Conservation (phyloP, 1,140 invertebrate genomes). For the Drosophila melanica region DNA sequence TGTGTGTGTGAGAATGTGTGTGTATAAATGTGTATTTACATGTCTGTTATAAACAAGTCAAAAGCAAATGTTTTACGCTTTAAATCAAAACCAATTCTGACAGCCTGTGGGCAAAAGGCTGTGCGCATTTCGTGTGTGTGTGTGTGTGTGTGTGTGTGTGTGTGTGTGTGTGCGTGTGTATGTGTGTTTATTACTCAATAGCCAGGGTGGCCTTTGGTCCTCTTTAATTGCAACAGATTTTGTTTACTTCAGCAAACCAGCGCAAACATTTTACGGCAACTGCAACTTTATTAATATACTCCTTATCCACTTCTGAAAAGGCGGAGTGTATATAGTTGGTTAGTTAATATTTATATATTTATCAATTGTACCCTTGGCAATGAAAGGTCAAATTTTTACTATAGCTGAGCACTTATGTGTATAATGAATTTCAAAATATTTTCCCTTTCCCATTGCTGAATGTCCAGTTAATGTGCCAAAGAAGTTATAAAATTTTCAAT, state of each 20-base stretch:
- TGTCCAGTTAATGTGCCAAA: too few relatives aligned
- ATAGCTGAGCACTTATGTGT: too few relatives aligned
- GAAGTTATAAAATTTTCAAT: too few relatives aligned
- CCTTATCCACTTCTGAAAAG: neutral
- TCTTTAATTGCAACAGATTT: neutral
- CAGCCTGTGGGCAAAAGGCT: constrained; percentile 5
- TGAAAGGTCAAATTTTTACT: too few relatives aligned
- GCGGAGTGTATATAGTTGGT: too few relatives aligned
- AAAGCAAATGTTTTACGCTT: constrained; percentile 20
- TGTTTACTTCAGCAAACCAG: constrained; percentile 1
- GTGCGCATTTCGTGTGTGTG: neutral
- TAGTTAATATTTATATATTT: too few relatives aligned
- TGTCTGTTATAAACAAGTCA: constrained; percentile 29
- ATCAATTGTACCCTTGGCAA: too few relatives aligned
- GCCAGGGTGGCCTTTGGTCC: too few relatives aligned
- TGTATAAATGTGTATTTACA: constrained; percentile 1
- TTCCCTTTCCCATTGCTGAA: too few relatives aligned
- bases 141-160: constrained; percentile 8
- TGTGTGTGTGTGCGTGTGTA: constrained; percentile 1
- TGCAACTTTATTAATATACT: constrained; percentile 9
- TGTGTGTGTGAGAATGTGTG: neutral
- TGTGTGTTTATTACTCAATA: constrained; percentile 1
- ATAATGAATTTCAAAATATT: too few relatives aligned
- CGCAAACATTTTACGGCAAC: neutral
- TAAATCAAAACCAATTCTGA: constrained; percentile 28